A percentile compares a stretch with the other conserved stretches of the same genome.
Conservation (phyloP, 2,888 invertebrate genomes). For the Diachrysia chrysitis region DNA sequence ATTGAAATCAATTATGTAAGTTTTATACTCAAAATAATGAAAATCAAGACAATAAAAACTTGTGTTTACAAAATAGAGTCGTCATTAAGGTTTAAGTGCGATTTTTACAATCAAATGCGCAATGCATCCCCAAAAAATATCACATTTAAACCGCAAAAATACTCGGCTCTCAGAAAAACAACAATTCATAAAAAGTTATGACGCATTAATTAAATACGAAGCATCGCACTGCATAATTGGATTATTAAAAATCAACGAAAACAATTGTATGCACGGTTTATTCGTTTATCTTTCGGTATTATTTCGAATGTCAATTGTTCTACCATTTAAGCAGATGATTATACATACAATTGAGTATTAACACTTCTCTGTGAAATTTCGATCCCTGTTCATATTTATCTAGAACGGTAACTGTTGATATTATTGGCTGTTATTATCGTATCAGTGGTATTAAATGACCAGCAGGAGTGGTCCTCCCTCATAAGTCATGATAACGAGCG, state of each 20-base stretch:
- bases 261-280: constrained; percentile 10
- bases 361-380: background rate
- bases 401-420: background rate
- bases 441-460: background rate
- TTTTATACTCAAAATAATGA: too few species aligned
- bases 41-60: too few species aligned
- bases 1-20: too few species aligned
- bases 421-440: constrained; percentile 6
- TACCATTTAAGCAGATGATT: background rate
- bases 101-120: too few species aligned
- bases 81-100: too few species aligned
- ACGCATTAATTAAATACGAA: constrained; percentile 7
- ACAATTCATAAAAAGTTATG: background rate
- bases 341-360: background rate
- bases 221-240: constrained; percentile 16
- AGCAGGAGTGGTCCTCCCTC: background rate
- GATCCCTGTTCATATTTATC: background rate
- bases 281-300: constrained; percentile 7
- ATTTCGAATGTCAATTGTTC: background rate
- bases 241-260: constrained; percentile 26
- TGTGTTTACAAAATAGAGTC: too few species aligned
- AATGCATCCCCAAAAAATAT: background rate
- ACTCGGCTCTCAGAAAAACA: background rate
- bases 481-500: constrained; percentile 11
- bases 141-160: background rate